phyloP scores from a whole-genome alignment of 2,113 vertebrate genomes.

The Corvus moneduloides region DNA sequence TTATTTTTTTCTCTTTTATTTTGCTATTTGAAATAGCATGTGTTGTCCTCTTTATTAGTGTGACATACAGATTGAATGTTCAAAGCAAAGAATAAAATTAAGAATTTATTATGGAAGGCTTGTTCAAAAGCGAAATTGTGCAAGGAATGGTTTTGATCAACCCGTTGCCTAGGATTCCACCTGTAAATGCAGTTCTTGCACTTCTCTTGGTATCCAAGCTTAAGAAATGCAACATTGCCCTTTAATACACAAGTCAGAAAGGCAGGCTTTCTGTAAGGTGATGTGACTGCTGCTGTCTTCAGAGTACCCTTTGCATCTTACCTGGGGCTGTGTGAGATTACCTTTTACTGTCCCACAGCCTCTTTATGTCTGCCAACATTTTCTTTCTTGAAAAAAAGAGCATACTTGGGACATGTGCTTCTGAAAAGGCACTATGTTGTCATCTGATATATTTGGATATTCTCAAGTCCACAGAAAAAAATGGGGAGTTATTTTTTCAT shows the following conservation, averaged over 20 bases:
- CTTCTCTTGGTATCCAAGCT: background rate
- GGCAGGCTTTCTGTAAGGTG: background rate
- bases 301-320: background rate
- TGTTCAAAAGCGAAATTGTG: background rate
- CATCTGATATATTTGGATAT: background rate
- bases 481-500: background rate
- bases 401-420: background rate
- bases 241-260: background rate
- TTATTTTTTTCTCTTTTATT: background rate
- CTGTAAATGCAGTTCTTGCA: background rate
- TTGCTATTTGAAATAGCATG: background rate
- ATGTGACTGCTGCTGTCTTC: background rate
- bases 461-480: background rate
- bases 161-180: background rate
- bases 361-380: background rate
- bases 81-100: background rate
- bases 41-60: background rate
- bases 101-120: background rate
- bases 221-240: background rate
- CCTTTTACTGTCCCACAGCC: background rate
- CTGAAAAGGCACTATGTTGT: background rate
- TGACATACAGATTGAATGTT: background rate
- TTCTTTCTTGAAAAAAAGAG: background rate
- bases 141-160: background rate
- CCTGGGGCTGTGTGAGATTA: background rate